Base-by-base conservation (phyloP, 2,113 vertebrate species). In the Pardalotus punctatus region DNA sequence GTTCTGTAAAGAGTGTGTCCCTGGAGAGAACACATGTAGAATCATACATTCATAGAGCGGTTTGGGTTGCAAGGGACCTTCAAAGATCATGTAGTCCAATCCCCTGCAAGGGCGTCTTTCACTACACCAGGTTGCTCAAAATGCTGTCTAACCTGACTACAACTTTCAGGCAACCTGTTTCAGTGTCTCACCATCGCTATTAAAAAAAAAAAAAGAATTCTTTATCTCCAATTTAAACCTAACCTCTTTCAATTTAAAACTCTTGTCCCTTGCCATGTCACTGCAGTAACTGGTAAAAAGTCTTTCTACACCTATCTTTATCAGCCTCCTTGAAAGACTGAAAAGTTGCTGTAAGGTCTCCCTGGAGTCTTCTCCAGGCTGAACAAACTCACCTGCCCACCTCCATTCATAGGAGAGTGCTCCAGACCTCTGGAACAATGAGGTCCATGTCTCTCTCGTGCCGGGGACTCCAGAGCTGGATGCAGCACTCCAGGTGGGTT, bases 131-230 rank as follows among this genome's bases (percentile, higher is more conserved):
- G 13, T n/a, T 70, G 19, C 22, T 88, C 36, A 40, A 48, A 67
- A 28, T 23, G 27, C 31, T 9, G 7, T 61, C 51, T 60, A 29
- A 47, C n/a, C 36, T 66, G 42, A 66, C 38, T 69, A 64, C 35
- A 54, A 6, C 35, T 81, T 93, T 43, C 45, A 38, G 24, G 28
- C 5, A 60, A 72, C 11, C 15, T 50, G 23, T 62, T 64, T 24
- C 22, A 12, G 8, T 58, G 48, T 47, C 17, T 27, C 57, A 53
- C 10, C 18, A 56, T 16, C 0, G 0, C 47, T 57, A 36, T 19
- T 1, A 27, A 45, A 58, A 57, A 42, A 33, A 58, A 36, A 48
- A 18, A 43, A 43, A n/a, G n/a, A 16, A 16, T 64, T 51, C n/a
- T 42, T 58, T n/a, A 66, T 22, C 47, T 36, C 27, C 12, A 40